phyloP scores from a whole-genome alignment of 2,797 vertebrate species.

The Rhadinocentrus ornatus region DNA sequence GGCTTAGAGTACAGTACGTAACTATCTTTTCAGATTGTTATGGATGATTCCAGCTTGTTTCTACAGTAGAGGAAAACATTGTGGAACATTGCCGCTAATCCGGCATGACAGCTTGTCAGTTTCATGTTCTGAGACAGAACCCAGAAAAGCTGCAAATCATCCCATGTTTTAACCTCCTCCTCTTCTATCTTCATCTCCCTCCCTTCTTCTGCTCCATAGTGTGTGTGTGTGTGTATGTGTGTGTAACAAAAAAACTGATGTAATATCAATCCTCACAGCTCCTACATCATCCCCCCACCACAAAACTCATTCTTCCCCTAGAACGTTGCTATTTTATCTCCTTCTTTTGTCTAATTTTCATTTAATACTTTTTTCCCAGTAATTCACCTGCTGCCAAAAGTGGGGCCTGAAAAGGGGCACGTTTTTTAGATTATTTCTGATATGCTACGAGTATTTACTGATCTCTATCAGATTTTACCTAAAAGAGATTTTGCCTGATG shows the following conservation, averaged over 20 bases:
- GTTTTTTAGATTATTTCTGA: conserved; percentile 69
- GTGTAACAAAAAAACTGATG: conserved; percentile 62
- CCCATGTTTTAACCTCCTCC: conserved; percentile 51
- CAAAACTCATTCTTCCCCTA: conserved; percentile 29
- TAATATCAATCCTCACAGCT: conserved; percentile 68
- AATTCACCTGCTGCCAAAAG: conserved; percentile 74
- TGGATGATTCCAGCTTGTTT: conserved; percentile 52
- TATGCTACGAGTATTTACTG: conserved; percentile 63
- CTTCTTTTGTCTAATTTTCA: conserved; percentile 44
- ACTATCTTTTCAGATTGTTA: conserved; percentile 50
- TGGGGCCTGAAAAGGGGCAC: conserved; percentile 53
- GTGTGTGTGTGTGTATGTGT: conserved; percentile 24
- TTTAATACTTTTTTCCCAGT: conserved; percentile 24
- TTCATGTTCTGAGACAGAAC: conserved; percentile 72
- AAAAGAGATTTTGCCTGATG: conserved; percentile 30
- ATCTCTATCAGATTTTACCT: conserved; percentile 71
- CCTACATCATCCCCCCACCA: conserved; percentile 49
- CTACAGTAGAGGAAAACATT: conserved; percentile 71
- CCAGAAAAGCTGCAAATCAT: conserved; percentile 76
- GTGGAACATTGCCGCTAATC: conserved; percentile 71
- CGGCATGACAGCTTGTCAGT: conserved; percentile 77
- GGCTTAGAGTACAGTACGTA: conserved; percentile 35
- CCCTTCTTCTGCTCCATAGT: not conserved
- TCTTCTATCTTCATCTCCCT: conserved; percentile 42
- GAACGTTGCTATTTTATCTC: conserved; percentile 35